phyloP scores from a whole-genome alignment of 2,797 vertebrate species.

The Sciurus carolinensis region DNA sequence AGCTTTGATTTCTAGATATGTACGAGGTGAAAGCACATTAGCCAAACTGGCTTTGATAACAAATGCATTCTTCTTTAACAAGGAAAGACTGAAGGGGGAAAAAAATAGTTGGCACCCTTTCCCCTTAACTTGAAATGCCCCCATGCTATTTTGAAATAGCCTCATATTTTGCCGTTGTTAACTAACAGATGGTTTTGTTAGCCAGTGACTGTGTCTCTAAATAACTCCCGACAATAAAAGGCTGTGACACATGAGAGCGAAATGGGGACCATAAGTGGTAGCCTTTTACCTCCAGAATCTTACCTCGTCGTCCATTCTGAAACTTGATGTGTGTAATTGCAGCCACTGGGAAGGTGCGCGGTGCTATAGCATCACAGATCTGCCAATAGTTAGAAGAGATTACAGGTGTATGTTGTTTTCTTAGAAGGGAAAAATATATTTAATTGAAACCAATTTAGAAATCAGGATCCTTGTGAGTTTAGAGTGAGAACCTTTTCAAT shows the following conservation, averaged over 20 bases:
- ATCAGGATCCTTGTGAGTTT: conserved; percentile 76
- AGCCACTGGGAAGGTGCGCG: conserved; percentile 85
- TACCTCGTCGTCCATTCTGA: conserved; percentile 81
- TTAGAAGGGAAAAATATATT: conserved; percentile 79
- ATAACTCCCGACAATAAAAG: conserved; percentile 82
- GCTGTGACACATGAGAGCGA: conserved; percentile 83
- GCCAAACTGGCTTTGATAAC: conserved; percentile 85
- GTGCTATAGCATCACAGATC: conserved; percentile 73
- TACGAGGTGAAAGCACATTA: conserved; percentile 85
- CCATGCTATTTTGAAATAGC: conserved; percentile 81
- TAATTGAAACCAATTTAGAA: conserved; percentile 85
- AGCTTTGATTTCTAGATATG: conserved; percentile 91
- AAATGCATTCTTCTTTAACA: conserved; percentile 83
- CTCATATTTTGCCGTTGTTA: conserved; percentile 84
- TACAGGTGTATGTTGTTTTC: conserved; percentile 79
- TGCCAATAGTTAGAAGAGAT: conserved; percentile 78
- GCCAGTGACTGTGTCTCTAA: conserved; percentile 80
- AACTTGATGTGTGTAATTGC: conserved; percentile 86
- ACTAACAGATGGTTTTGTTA: conserved; percentile 83
- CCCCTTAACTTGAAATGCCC: conserved; percentile 80
- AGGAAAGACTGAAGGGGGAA: conserved; percentile 70
- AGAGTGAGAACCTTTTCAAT: conserved; percentile 79
- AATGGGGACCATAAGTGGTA: conserved; percentile 78
- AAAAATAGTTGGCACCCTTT: conserved; percentile 79
- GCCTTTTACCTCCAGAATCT: conserved; percentile 81